A percentile compares a stretch with the other conserved stretches of the same genome.
These are phyloP conservation scores for Criorhina ranunculi DNA, from an alignment of 2,888 invertebrate species.

Conservation along the genomic window DNA sequence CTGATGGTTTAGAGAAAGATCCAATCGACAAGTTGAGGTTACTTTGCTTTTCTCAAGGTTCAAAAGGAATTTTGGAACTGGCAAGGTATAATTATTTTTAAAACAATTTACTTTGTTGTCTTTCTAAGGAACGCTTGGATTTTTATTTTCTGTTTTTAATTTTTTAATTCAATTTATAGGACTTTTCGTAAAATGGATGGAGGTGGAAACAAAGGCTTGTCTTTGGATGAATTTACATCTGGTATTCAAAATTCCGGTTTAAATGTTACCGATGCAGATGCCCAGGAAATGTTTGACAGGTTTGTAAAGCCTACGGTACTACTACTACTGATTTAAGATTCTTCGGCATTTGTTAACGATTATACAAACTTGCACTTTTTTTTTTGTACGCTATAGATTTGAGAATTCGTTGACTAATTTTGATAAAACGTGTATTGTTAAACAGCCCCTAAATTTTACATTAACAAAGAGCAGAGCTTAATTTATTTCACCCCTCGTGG, in stretches of 20 bases:
- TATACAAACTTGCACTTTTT: too few relatives aligned
- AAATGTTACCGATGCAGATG: slow-evolving; percentile 86
- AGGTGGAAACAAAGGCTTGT: slow-evolving; percentile 92
- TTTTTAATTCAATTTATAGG: slow-evolving; percentile 83
- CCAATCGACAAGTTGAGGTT: slow-evolving; percentile 93
- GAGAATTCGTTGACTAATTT: too few relatives aligned
- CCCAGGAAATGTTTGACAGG: slow-evolving; percentile 81
- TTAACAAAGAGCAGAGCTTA: too few relatives aligned
- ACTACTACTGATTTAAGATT: too few relatives aligned
- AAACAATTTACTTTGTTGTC: not conserved
- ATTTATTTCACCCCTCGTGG: too few relatives aligned
- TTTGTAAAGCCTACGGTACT: too few relatives aligned
- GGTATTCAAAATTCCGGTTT: slow-evolving; percentile 92
- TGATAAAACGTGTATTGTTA: too few relatives aligned
- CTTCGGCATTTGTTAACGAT: too few relatives aligned
- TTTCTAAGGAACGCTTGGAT: not conserved
- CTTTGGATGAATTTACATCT: slow-evolving; percentile 91
- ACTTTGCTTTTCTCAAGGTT: slow-evolving; percentile 93
- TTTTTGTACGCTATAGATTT: too few relatives aligned
- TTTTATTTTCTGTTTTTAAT: not conserved
- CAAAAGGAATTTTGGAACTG: slow-evolving; percentile 93
- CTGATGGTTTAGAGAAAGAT: slow-evolving; percentile 87
- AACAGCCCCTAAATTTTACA: too few relatives aligned
- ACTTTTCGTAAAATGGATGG: slow-evolving; percentile 96
- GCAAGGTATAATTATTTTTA: slow-evolving; percentile 87